Evolutionary conservation across 2,888 invertebrate genomes (phyloP).

Genomic region (Dastarcus helophoroides): DNA sequence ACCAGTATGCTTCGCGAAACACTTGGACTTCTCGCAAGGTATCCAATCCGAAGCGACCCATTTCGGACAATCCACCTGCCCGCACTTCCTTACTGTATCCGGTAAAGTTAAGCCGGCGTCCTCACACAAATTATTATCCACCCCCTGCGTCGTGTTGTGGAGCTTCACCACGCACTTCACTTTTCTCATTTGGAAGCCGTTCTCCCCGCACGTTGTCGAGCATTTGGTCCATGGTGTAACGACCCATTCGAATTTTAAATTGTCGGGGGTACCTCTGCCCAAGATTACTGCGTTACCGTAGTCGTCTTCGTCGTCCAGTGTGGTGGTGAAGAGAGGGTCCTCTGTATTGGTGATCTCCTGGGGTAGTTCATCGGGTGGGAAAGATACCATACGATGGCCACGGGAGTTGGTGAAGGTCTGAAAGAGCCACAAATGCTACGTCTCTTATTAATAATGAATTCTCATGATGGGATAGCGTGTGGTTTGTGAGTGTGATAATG

Average conservation of each 20-base stretch:
- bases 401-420: constrained; percentile 61
- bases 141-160: constrained; percentile 44
- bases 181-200: constrained; percentile 59
- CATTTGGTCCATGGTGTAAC: constrained; percentile 80
- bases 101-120: constrained; percentile 58
- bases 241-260: constrained; percentile 64
- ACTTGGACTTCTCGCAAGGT: constrained; percentile 58
- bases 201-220: constrained; percentile 70
- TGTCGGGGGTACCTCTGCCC: constrained; percentile 23
- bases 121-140: constrained; percentile 55
- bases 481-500: too few species aligned
- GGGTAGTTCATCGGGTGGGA: constrained; percentile 36
- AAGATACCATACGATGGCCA: constrained; percentile 54
- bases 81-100: constrained; percentile 52
- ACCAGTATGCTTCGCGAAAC: constrained; percentile 64
- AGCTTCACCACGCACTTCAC: constrained; percentile 59
- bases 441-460: constrained; percentile 35
- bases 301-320: constrained; percentile 36
- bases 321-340: constrained; percentile 29
- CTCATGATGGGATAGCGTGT: too few species aligned
- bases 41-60: constrained; percentile 66
- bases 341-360: constrained; percentile 39
- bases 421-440: constrained; percentile 73
- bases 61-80: constrained; percentile 55
- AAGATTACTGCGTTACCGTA: constrained; percentile 28